Percentiles rank a stretch among this genome's conserved stretches.
These are phyloP conservation scores for Macroglossus sobrinus DNA, from an alignment of 2,113 vertebrate species.

Conservation along the genomic window DNA sequence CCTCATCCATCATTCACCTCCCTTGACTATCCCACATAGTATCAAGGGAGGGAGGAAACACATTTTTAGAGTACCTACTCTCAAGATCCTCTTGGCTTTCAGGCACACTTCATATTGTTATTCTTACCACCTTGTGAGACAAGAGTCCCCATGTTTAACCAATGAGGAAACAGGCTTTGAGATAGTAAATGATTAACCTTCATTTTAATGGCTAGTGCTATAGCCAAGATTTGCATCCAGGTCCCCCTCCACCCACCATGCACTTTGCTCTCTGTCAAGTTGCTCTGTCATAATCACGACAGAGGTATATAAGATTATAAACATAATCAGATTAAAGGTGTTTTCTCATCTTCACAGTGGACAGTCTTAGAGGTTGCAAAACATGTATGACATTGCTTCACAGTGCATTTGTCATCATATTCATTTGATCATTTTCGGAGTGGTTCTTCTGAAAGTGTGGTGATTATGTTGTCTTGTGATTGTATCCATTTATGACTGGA, in stretches of 20 bases:
- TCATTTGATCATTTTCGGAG: background rate
- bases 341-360: background rate
- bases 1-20: background rate
- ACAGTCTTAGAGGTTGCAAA: background rate
- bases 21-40: background rate
- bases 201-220: background rate
- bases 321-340: background rate
- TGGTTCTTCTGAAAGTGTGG: background rate
- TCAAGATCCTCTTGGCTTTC: background rate
- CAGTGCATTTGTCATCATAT: background rate
- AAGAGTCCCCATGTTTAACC: background rate
- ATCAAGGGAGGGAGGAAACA: background rate
- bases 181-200: background rate
- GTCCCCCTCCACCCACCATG: rapidly evolving
- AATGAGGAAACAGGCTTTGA: background rate
- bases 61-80: background rate
- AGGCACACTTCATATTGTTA: background rate
- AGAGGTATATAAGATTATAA: background rate
- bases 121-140: background rate
- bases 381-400: background rate
- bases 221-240: background rate
- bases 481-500: background rate
- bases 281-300: background rate
- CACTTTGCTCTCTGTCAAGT: background rate
- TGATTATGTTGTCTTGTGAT: background rate